Percentiles rank a stretch among this genome's conserved stretches.
These are phyloP conservation scores for Ceratitis capitata DNA, from an alignment of 1,140 invertebrate species.

Conservation along the genomic window DNA sequence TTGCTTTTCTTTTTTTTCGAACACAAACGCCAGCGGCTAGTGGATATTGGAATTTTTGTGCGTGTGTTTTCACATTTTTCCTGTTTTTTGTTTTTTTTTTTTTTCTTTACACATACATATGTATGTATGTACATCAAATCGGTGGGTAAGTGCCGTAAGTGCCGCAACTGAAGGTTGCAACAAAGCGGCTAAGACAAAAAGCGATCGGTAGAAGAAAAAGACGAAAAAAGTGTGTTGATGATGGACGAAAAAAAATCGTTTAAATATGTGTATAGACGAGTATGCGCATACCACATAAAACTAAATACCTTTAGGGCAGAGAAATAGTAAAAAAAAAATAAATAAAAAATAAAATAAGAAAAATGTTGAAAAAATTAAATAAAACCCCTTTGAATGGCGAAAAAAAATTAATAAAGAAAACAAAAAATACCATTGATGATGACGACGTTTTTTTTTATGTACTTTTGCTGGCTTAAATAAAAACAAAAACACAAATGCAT, in stretches of 20 bases:
- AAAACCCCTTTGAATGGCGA: slow-evolving; percentile 15
- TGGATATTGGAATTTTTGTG: background rate
- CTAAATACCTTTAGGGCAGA: background rate
- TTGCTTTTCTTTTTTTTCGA: background rate
- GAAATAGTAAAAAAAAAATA: too few relatives aligned
- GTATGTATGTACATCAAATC: too few relatives aligned
- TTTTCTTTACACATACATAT: background rate
- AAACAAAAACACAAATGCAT: background rate
- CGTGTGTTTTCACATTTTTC: background rate
- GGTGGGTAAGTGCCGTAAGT: background rate
- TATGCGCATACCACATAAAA: background rate
- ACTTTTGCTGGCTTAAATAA: slow-evolving; percentile 27
- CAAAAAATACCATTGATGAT: slow-evolving; percentile 35
- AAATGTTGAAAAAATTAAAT: background rate
- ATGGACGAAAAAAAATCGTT: background rate
- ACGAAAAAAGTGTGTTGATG: background rate
- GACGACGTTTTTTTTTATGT: too few relatives aligned
- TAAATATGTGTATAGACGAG: background rate
- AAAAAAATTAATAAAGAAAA: too few relatives aligned
- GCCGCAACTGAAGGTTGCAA: slow-evolving; percentile 28
- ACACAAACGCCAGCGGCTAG: slow-evolving; percentile 6
- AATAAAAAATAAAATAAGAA: background rate
- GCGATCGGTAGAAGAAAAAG: background rate
- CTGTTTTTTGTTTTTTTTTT: background rate
- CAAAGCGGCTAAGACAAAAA: slow-evolving; percentile 19